Evolutionary conservation across 2,888 invertebrate species (phyloP).

Genomic region (Choreutis nemorana): DNA sequence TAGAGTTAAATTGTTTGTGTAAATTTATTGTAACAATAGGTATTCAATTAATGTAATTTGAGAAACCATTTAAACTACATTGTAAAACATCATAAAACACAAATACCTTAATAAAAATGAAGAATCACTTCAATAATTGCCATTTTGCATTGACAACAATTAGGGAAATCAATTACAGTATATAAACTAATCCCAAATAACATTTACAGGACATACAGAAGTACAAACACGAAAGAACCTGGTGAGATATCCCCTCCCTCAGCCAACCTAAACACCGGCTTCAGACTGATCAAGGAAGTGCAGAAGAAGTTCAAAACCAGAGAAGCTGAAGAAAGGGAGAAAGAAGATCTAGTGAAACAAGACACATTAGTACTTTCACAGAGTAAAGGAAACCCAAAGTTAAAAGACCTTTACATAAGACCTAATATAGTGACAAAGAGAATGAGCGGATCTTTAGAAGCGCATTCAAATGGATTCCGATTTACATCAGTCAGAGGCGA

Average conservation of each 20-base stretch:
- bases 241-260: conserved; percentile 95
- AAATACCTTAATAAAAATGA: neutral
- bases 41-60: neutral
- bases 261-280: conserved; percentile 94
- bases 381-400: conserved; percentile 96
- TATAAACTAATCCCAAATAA: neutral
- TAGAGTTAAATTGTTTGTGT: too few species aligned
- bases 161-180: neutral
- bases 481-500: conserved; percentile 99
- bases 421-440: conserved; percentile 98
- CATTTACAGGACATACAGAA: conserved; percentile 84
- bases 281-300: conserved; percentile 97
- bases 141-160: neutral
- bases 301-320: conserved; percentile 98
- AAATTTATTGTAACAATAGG: too few species aligned
- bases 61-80: too few species aligned
- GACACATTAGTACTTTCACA: conserved; percentile 93
- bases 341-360: conserved; percentile 98
- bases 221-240: conserved; percentile 96
- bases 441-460: conserved; percentile 93
- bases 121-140: neutral
- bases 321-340: conserved; percentile 98
- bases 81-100: neutral
- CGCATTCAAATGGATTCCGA: conserved; percentile 95
- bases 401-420: conserved; percentile 96